Percentiles rank a stretch among this genome's conserved stretches.
phyloP scores from a whole-genome alignment of 2,888 invertebrate species.

The Diplazon laetatorius region DNA sequence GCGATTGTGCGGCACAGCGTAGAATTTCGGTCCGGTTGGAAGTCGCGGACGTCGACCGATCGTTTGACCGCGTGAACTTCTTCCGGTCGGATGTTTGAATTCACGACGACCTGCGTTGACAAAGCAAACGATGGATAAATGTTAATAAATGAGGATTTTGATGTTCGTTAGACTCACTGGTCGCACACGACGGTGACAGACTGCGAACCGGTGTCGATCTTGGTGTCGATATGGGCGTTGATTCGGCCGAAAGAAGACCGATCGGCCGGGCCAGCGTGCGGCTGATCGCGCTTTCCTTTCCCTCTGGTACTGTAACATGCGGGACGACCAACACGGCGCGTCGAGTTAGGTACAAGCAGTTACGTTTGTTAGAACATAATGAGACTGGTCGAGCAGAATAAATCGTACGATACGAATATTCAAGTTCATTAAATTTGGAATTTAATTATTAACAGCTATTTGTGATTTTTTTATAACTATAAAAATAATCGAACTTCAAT shows the following conservation, averaged over 20 bases:
- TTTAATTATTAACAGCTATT: not conserved
- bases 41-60: slow-evolving; percentile 73
- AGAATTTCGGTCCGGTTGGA: slow-evolving; percentile 89
- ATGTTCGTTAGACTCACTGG: slow-evolving; percentile 69
- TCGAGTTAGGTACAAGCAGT: slow-evolving; percentile 20
- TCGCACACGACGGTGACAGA: slow-evolving; percentile 85
- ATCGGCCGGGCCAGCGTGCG: slow-evolving; percentile 87
- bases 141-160: slow-evolving; percentile 43
- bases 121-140: too few relatives aligned
- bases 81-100: slow-evolving; percentile 70
- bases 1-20: slow-evolving; percentile 92
- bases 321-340: slow-evolving; percentile 27
- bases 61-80: slow-evolving; percentile 57
- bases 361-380: slow-evolving; percentile 35
- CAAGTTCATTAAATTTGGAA: too few relatives aligned
- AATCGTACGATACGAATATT: not conserved
- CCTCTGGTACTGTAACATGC: slow-evolving; percentile 88
- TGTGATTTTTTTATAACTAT: slow-evolving; percentile 5
- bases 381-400: slow-evolving; percentile 21
- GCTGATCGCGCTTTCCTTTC: slow-evolving; percentile 90
- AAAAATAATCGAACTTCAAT: too few relatives aligned
- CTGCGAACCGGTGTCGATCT: slow-evolving; percentile 88
- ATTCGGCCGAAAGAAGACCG: slow-evolving; percentile 86
- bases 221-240: slow-evolving; percentile 88
- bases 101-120: slow-evolving; percentile 75